Evolutionary conservation across 2,113 vertebrate genomes (phyloP), one percentile per base, ranked within the genome.

Genomic region (Parus major): DNA sequence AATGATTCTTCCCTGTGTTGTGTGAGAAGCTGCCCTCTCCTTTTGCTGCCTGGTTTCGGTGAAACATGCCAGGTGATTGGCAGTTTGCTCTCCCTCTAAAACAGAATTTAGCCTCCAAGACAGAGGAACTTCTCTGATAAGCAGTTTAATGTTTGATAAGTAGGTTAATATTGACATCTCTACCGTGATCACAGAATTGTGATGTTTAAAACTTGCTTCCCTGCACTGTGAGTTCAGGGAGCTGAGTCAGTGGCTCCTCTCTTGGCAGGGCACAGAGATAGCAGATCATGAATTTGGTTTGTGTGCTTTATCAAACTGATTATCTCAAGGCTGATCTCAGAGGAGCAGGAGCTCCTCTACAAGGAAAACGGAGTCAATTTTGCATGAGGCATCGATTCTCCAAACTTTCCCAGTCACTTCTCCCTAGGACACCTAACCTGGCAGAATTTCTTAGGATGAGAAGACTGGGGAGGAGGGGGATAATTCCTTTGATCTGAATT

Each of bases 401-500:
- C 66, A 73, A 4, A 70, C 56, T 94, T 96, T 94, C 85, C 91
- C 91, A 95, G 88, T 94, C 72, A 18, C 28, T 88, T 81, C 71
- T 96, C 33, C 25, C 0, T 66, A 47, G 71, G 79, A 80, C 66
- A 77, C 80, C 63, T 86, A 63, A 76, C 63, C 71, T 95, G 86
- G 42, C 79, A 96, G n/a, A 64, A 80, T 90, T 94, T 69, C 59
- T 69, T 93, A 61, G 18, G 36, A 94, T 82, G n/a, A 80, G 70
- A 86, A 90, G 88, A 46, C 4, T 69, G 66, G 4, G n/a, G 49
- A 65, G 5, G 36, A 15, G 28, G 29, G 55, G 66, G 5, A 27
- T 57, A 63, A 18, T 73, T 86, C 56, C 76, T 96, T 94, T 95
- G 83, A 95, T 94, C 80, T 94, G 80, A 71, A 75, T 90, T 93